phyloP scores from a whole-genome alignment of 2,797 vertebrate species.

The Clarias laeviceps region DNA sequence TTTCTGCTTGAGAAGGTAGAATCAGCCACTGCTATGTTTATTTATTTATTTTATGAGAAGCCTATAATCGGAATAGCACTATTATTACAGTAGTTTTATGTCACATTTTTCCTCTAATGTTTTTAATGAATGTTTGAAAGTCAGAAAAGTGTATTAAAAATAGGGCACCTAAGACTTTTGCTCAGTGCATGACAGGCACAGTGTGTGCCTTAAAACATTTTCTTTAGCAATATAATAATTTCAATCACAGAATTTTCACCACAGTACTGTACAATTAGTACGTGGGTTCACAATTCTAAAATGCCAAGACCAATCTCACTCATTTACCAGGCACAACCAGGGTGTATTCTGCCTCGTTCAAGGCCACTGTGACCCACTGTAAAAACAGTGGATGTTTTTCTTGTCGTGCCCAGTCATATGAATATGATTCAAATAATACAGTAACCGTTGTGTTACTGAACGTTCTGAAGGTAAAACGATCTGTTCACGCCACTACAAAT shows the following conservation, averaged over 20 bases:
- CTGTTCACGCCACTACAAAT: background rate
- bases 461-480: background rate
- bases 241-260: background rate
- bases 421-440: conserved; percentile 26
- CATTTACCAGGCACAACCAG: background rate
- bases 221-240: background rate
- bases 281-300: background rate
- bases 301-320: background rate
- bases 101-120: background rate
- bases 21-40: background rate
- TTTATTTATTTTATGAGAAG: background rate
- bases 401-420: background rate
- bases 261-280: background rate
- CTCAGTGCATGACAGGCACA: too few relatives aligned
- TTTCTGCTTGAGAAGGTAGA: background rate
- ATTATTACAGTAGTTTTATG: background rate
- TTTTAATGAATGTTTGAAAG: background rate
- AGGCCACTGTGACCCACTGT: background rate
- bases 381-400: background rate
- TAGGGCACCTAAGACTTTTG: background rate
- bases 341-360: background rate
- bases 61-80: background rate
- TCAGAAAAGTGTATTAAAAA: background rate
- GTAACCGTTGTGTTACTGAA: conserved; percentile 4
- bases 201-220: background rate